Conservation (phyloP, 2,113 vertebrate species). For the Pomatostomus ruficeps region DNA sequence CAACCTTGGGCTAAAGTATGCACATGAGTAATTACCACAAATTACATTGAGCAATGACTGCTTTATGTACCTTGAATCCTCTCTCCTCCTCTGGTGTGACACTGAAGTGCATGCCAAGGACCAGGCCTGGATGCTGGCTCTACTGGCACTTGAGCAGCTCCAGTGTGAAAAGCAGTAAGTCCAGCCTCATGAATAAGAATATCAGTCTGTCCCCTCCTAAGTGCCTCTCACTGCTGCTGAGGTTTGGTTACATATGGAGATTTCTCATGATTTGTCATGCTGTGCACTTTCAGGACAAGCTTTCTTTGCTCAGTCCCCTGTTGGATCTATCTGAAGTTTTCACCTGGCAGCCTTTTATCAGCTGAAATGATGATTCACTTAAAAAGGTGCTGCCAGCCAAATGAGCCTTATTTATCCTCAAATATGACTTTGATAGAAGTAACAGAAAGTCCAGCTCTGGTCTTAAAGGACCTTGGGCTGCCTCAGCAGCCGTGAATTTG, state of each 20-base stretch:
- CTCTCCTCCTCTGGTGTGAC: background rate
- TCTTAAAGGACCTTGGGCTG: background rate
- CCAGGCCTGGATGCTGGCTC: background rate
- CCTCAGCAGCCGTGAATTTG: background rate
- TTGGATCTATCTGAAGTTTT: background rate
- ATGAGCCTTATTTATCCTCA: background rate
- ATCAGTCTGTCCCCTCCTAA: background rate
- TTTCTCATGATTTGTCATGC: rapidly evolving
- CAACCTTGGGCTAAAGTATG: background rate
- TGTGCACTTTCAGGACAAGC: background rate
- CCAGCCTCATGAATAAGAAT: background rate
- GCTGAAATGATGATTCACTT: background rate
- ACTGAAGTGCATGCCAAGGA: rapidly evolving
- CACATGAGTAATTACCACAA: background rate
- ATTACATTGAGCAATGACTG: background rate
- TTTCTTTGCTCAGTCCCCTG: background rate
- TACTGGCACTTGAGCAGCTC: background rate
- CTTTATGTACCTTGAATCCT: background rate
- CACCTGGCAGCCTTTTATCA: background rate
- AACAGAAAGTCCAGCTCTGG: background rate
- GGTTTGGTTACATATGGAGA: background rate
- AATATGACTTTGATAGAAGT: background rate
- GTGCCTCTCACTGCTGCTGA: background rate
- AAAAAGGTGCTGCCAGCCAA: background rate
- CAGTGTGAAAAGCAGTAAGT: background rate